Evolutionary conservation across 2,888 invertebrate species (phyloP).

Genomic region (Fragum whitleyi): DNA sequence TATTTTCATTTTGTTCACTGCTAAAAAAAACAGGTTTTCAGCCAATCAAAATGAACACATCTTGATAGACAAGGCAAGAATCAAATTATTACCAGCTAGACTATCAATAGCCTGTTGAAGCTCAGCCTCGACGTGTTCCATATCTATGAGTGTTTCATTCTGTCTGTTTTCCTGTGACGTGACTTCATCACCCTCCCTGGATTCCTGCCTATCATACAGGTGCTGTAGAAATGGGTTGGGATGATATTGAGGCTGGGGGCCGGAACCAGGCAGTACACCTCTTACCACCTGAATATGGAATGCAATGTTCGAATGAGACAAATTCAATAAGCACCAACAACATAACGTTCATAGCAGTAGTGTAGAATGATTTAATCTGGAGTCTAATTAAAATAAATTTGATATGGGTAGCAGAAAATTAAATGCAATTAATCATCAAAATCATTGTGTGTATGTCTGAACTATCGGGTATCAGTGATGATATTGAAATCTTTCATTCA

Average conservation of each 20-base stretch:
- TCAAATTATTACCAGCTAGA: neutral
- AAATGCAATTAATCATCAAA: too few relatives aligned
- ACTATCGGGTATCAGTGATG: too few relatives aligned
- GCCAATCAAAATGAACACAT: too few relatives aligned
- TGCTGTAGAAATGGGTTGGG: conserved; percentile 61
- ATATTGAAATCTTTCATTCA: too few relatives aligned
- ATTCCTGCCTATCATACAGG: conserved; percentile 36
- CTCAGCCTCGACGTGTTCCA: conserved; percentile 2
- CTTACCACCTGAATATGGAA: conserved; percentile 49
- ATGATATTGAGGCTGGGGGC: conserved; percentile 57
- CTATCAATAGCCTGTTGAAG: conserved; percentile 5
- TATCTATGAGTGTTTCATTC: neutral
- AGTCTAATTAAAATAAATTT: too few relatives aligned
- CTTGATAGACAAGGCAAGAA: too few relatives aligned
- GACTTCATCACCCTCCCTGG: conserved; percentile 6
- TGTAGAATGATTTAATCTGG: too few relatives aligned
- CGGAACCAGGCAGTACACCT: conserved; percentile 59
- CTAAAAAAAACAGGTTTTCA: too few relatives aligned
- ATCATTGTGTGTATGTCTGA: too few relatives aligned
- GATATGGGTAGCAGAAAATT: too few relatives aligned
- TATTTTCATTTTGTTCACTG: too few relatives aligned
- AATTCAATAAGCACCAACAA: neutral
- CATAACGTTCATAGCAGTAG: too few relatives aligned
- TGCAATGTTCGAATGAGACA: neutral
- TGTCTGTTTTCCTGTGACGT: conserved; percentile 18